These are phyloP conservation scores for Quadroppia sp. DNA, from an alignment of 2,888 invertebrate species.

Conservation along the genomic window DNA sequence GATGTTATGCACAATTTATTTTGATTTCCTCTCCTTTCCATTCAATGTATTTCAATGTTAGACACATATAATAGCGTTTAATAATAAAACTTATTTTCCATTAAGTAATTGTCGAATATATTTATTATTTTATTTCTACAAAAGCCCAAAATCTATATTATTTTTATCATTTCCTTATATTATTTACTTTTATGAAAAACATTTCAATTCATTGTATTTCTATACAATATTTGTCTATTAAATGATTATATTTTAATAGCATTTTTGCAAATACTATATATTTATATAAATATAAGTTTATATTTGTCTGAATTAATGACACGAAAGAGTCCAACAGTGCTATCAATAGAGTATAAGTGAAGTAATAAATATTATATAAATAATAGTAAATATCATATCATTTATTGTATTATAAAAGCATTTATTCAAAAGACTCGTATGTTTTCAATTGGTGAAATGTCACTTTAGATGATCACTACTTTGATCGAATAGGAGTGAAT, in stretches of 20 bases:
- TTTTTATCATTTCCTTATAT: conserved; percentile 27
- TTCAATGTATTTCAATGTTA: conserved; percentile 27
- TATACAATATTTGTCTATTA: conserved; percentile 19
- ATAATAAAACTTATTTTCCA: conserved; percentile 11
- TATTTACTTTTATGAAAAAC: background rate
- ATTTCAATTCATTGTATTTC: background rate
- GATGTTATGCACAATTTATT: conserved; percentile 22
- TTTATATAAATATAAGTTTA: background rate
- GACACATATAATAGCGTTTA: conserved; percentile 5
- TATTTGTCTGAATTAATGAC: conserved; percentile 10
- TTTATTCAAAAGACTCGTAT: conserved; percentile 13
- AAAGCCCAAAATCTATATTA: conserved; percentile 5
- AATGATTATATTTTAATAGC: conserved; percentile 25
- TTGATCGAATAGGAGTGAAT: conserved; percentile 2
- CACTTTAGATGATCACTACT: conserved; percentile 25
- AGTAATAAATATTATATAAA: background rate
- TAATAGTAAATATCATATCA: no score
- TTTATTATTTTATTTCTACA: conserved; percentile 2
- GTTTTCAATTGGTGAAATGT: conserved; percentile 27
- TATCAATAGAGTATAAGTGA: background rate
- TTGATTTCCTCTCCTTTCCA: conserved; percentile 33
- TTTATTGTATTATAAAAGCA: no score
- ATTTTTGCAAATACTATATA: background rate
- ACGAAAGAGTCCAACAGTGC: background rate
- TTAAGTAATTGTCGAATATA: conserved; percentile 25